Base-by-base conservation (phyloP, 2,888 invertebrate genomes). In the Coremacera marginata region DNA sequence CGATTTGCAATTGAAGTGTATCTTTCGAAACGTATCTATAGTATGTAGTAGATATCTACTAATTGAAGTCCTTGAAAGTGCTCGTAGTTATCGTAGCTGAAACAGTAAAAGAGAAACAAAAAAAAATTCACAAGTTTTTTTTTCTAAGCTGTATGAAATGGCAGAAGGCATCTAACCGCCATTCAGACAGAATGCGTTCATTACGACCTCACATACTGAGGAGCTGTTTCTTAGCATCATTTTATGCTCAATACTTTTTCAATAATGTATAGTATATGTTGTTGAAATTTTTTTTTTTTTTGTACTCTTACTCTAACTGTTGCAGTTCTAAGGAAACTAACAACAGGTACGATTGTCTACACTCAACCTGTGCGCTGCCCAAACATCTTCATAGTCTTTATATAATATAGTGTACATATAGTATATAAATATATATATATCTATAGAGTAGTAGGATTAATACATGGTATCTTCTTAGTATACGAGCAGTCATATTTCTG, bases 171-270 rank as follows among this genome's bases (percentile, higher is more conserved):
- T 3, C 55, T 11, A 9, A 63, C 27, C 31, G 63, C n/a, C 14
- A 63, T 27, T 31, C 63, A 55, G 63, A 31, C 11, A 34, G n/a
- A 34, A 63, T 63, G 63, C 63, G 63, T 63, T 63, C 63, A 34
- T 31, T n/a, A 31, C 63, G 63, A 63, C 63, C 63, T 63, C 16
- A 31, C 55, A 22, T 55, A 55, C 19, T 5, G 8, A 55, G n/a
- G 55, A n/a, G 25, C 31, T 25, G 16, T 34, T 31, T 31, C 34
- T 11, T 31, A 14, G 27, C 63, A 11, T 51, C 11, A 14, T 63
- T 52, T 63, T n/a, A 31, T 34, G 55, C 57, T 57, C 75, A 68
- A 75, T 75, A 75, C 75, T 67, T 57, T 68, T 34, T 68, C 67
- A 75, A 75, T 68, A 51, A n/a, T 25, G 68, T 49, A 5, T 14